Evolutionary conservation across 2,888 invertebrate genomes (phyloP), one percentile per base, ranked within the genome.

Genomic region (Hyalella azteca): DNA sequence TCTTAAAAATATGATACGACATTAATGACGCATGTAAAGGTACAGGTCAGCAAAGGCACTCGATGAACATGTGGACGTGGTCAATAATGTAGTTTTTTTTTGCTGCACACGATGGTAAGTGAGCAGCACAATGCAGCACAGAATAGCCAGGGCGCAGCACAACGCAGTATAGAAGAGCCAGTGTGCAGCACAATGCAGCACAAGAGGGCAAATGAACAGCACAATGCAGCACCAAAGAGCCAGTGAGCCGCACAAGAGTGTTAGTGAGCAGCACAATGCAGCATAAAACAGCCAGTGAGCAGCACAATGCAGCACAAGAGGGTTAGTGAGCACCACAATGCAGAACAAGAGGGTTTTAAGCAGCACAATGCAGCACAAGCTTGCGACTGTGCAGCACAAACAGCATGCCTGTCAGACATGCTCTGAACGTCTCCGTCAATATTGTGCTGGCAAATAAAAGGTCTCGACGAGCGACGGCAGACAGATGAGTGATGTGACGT

Each of bases 361-460:
- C 36, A 36, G n/a, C 39, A 66, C 66, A 66, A 66, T 29, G 13
- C 39, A 36, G 59, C 59, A 59, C 59, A 19, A 19, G 19, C 29
- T 7, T 5, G 19, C 32, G 13, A 5, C 36, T 7, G 29, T 4
- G 66, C 66, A 9, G 66, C 66, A 29, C 13, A 36, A 13, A 15
- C 36, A 36, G 45, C 66, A 36, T 39, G 36, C 66, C 29, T 11
- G 29, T 66, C 36, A 66, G 66, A 32, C 36, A 66, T 66, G 66
- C 39, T 1, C 29, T 15, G 7, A 19, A 4, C 36, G 39, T 36
- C 66, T 66, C 39, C 36, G 66, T 66, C 66, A 66, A 66, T 66
- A 66, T 66, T 66, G 66, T 66, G 29, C 32, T 36, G 22, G 66
- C 19, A 66, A 66, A 66, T 66, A 66, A n/a, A n/a, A 36, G 36